Evolutionary conservation across 2,797 vertebrate species (phyloP).

Genomic region (Argentina silus): DNA sequence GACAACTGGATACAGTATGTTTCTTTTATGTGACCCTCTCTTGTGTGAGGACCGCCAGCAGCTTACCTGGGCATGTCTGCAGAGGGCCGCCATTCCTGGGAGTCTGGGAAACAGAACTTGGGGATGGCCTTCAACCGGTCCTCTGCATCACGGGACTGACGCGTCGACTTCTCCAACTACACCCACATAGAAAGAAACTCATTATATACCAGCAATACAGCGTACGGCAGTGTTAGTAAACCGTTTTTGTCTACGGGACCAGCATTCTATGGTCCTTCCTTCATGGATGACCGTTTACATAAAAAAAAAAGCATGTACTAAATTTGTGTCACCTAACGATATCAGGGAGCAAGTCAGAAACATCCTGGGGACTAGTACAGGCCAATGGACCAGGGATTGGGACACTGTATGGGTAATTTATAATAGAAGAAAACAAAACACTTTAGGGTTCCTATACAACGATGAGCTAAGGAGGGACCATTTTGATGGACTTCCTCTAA

Average conservation of each 20-base stretch:
- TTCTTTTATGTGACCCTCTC: not conserved
- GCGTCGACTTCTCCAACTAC: constrained; percentile 91
- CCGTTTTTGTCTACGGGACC: too few relatives aligned
- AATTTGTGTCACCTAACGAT: too few relatives aligned
- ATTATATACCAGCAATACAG: too few relatives aligned
- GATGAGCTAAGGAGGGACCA: not conserved
- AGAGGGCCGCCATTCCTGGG: constrained; percentile 90
- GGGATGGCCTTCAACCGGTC: constrained; percentile 96
- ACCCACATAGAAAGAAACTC: constrained; percentile 28
- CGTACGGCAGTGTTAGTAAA: too few relatives aligned
- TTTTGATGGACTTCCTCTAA: constrained; percentile 51
- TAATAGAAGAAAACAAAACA: not conserved
- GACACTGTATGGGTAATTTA: not conserved
- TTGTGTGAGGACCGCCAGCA: not conserved
- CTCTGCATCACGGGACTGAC: constrained; percentile 89
- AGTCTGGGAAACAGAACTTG: constrained; percentile 96
- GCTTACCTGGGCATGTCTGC: constrained; percentile 86
- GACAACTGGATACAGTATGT: too few relatives aligned
- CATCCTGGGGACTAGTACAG: too few relatives aligned
- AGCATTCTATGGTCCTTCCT: too few relatives aligned
- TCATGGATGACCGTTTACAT: too few relatives aligned
- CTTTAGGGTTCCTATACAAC: not conserved
- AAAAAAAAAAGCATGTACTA: too few relatives aligned
- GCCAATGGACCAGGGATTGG: too few relatives aligned
- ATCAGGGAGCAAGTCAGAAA: too few relatives aligned